phyloP scores from a whole-genome alignment of 2,797 vertebrate genomes.

The Melanotaenia boesemani region DNA sequence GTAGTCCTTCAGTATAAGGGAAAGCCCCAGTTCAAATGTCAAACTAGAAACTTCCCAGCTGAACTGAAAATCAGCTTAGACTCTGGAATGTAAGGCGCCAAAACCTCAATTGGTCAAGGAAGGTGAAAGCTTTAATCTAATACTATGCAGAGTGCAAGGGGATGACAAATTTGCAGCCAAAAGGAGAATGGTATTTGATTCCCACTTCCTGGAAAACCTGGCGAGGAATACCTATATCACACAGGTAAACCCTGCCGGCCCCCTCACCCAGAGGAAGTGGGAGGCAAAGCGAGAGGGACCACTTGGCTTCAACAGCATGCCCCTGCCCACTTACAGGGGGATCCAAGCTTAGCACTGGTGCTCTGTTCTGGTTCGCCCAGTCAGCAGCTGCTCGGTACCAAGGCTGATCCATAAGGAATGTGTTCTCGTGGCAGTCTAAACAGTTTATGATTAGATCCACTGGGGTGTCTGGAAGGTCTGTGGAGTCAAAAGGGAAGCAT shows the following conservation, averaged over 20 bases:
- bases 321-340: slow-evolving; percentile 90
- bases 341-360: slow-evolving; percentile 95
- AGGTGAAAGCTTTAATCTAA: slow-evolving; percentile 40
- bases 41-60: slow-evolving; percentile 38
- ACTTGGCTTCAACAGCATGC: slow-evolving; percentile 95
- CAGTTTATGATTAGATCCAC: slow-evolving; percentile 99
- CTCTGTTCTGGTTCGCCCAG: slow-evolving; percentile 98
- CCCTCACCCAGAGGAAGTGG: slow-evolving; percentile 91
- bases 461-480: slow-evolving; percentile 95
- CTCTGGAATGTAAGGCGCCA: slow-evolving; percentile 62
- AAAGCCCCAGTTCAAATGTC: slow-evolving; percentile 31
- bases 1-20: slow-evolving; percentile 37
- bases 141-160: slow-evolving; percentile 93
- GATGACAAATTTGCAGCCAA: slow-evolving; percentile 98
- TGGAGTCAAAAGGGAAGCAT: slow-evolving; percentile 21
- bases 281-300: slow-evolving; percentile 95
- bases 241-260: slow-evolving; percentile 93
- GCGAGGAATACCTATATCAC: slow-evolving; percentile 95
- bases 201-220: slow-evolving; percentile 97
- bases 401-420: slow-evolving; percentile 94
- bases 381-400: slow-evolving; percentile 96
- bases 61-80: slow-evolving; percentile 43
- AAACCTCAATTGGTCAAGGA: slow-evolving; percentile 54
- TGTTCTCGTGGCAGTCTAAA: slow-evolving; percentile 96
- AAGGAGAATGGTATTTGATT: slow-evolving; percentile 96